Percentiles rank a stretch among this genome's conserved stretches.
These are phyloP conservation scores for Cynaeus angustus DNA, from an alignment of 2,888 invertebrate genomes.

Conservation along the genomic window DNA sequence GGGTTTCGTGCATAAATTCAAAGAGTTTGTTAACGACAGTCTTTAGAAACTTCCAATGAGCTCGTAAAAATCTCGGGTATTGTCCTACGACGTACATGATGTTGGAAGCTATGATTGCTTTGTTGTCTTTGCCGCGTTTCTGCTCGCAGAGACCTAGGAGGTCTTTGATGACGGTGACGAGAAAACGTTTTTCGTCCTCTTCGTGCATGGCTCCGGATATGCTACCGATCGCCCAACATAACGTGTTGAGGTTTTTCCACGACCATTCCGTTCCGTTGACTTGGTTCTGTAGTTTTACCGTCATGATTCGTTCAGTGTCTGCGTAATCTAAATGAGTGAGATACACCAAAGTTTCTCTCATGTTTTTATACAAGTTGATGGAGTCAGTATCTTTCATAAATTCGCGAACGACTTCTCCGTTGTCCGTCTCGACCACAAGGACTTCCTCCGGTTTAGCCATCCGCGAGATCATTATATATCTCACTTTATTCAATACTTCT, in stretches of 20 bases:
- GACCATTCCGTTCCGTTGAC: conserved; percentile 99
- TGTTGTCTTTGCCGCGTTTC: conserved; percentile 99
- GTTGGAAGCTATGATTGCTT: conserved; percentile 99
- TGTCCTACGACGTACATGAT: conserved; percentile 99
- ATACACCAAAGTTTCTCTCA: conserved; percentile 98
- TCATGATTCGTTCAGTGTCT: conserved; percentile 99
- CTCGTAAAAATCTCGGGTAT: conserved; percentile 97
- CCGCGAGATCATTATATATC: conserved; percentile 98
- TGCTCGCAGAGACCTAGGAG: conserved; percentile 97
- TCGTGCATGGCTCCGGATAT: conserved; percentile 95
- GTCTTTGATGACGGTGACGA: conserved; percentile 99
- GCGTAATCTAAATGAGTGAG: conserved; percentile 98
- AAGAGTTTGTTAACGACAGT: conserved; percentile 99
- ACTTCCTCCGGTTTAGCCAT: conserved; percentile 99
- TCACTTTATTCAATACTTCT: conserved; percentile 88
- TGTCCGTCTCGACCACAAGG: conserved; percentile 99
- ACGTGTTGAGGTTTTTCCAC: conserved; percentile 99
- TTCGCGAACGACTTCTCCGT: conserved; percentile 98
- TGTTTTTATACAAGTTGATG: conserved; percentile 99
- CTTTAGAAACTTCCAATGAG: conserved; percentile 99
- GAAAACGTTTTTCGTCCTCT: conserved; percentile 98
- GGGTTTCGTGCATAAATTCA: conserved; percentile 99
- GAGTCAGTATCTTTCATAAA: conserved; percentile 99
- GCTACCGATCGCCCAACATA: conserved; percentile 99
- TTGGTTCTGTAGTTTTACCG: conserved; percentile 97